Evolutionary conservation across 1,140 invertebrate species (phyloP).

Genomic region (Teleogryllus occipitalis): DNA sequence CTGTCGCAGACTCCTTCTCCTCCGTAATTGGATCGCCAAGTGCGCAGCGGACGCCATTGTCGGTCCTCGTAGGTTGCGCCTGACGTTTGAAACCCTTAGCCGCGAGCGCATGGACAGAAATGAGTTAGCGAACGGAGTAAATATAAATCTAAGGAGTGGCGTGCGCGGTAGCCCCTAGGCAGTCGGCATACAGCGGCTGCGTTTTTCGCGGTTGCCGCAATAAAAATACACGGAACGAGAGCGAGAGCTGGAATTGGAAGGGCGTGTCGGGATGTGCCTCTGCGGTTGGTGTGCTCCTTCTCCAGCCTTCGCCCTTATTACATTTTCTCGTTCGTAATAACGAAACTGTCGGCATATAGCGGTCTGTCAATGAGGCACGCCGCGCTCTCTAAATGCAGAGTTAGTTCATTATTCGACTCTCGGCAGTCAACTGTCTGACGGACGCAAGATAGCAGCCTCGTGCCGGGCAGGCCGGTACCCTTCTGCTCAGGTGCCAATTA

Average conservation of each 20-base stretch:
- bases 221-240: background rate
- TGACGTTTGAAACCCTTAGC: background rate
- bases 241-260: background rate
- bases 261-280: no score
- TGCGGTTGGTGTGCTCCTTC: no score
- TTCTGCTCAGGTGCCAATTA: background rate
- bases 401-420: no score
- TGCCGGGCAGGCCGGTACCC: background rate
- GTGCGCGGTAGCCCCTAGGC: no score
- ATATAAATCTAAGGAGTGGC: background rate
- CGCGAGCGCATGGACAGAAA: background rate
- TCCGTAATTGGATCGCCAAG: background rate
- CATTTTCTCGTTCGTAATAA: background rate
- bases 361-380: no score
- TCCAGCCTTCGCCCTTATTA: background rate
- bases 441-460: background rate
- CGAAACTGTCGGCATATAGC: no score
- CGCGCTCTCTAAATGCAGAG: no score
- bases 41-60: background rate
- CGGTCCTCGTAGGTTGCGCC: background rate
- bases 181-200: background rate
- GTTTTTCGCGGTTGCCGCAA: background rate
- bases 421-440: background rate
- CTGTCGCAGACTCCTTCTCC: background rate
- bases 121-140: background rate